phyloP scores from a whole-genome alignment of 2,797 vertebrate genomes.

The Rhinella marina region DNA sequence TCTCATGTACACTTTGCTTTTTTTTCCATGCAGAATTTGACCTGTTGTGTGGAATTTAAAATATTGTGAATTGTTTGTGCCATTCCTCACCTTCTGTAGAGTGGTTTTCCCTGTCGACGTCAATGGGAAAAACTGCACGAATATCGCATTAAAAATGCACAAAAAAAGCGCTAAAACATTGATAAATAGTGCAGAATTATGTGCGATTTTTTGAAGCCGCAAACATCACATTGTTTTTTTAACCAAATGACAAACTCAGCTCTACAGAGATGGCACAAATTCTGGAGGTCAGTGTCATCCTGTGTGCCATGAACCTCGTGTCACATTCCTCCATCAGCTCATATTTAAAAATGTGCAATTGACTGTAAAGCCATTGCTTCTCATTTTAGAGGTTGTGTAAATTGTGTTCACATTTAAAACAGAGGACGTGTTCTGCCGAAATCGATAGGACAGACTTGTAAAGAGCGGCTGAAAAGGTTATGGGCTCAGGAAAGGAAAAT shows the following conservation, averaged over 20 bases:
- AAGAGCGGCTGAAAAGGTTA: conserved; percentile 25
- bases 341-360: conserved; percentile 12
- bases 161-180: too few species aligned
- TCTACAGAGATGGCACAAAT: neutral
- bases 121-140: too few species aligned
- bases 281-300: neutral
- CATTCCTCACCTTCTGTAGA: too few species aligned
- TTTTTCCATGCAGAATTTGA: too few species aligned
- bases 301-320: neutral
- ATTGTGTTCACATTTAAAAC: conserved; percentile 31
- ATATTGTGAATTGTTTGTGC: too few species aligned
- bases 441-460: conserved; percentile 38
- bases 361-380: conserved; percentile 28
- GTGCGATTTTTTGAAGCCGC: neutral
- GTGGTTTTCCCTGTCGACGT: too few species aligned
- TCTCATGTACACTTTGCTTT: too few species aligned
- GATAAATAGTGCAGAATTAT: neutral
- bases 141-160: too few species aligned
- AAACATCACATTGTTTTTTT: neutral
- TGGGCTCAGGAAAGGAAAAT: neutral
- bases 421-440: neutral
- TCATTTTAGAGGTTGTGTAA: conserved; percentile 20
- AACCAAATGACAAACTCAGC: neutral
- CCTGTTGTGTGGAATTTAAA: too few species aligned
- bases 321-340: neutral